phyloP scores from a whole-genome alignment of 2,113 vertebrate genomes.

The Erinaceus europaeus region DNA sequence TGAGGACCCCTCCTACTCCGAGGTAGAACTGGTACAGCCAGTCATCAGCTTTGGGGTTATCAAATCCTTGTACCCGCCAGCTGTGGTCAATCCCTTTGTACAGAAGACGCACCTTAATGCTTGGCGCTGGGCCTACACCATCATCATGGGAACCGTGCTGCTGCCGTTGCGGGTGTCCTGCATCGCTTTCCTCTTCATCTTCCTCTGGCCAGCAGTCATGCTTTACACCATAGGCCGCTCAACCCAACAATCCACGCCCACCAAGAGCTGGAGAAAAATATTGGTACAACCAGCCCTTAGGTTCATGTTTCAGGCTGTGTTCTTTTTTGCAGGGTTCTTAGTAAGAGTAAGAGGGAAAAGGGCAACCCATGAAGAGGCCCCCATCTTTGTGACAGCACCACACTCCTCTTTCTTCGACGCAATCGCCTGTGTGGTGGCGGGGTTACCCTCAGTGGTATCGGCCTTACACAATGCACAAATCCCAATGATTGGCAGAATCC shows the following conservation, averaged over 20 bases:
- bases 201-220: conserved; percentile 84
- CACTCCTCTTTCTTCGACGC: conserved; percentile 93
- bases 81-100: neutral
- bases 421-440: conserved; percentile 85
- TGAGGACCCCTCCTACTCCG: rapidly evolving
- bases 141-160: conserved; percentile 85
- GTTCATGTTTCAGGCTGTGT: conserved; percentile 81
- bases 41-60: rapidly evolving
- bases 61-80: neutral
- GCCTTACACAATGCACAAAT: conserved; percentile 84
- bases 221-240: conserved; percentile 80
- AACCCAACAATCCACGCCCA: conserved; percentile 78
- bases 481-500: conserved; percentile 86
- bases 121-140: neutral
- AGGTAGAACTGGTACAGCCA: neutral
- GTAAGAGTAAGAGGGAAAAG: conserved; percentile 87
- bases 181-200: conserved; percentile 81
- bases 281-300: conserved; percentile 80
- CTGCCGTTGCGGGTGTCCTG: conserved; percentile 83
- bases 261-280: conserved; percentile 87
- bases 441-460: conserved; percentile 89
- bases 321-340: conserved; percentile 87
- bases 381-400: conserved; percentile 87
- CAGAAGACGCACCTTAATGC: neutral
- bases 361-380: conserved; percentile 81